Percentiles rank a stretch among this genome's conserved stretches.
Evolutionary conservation across 2,888 invertebrate species (phyloP).

Genomic region (Brassicogethes aeneus): DNA sequence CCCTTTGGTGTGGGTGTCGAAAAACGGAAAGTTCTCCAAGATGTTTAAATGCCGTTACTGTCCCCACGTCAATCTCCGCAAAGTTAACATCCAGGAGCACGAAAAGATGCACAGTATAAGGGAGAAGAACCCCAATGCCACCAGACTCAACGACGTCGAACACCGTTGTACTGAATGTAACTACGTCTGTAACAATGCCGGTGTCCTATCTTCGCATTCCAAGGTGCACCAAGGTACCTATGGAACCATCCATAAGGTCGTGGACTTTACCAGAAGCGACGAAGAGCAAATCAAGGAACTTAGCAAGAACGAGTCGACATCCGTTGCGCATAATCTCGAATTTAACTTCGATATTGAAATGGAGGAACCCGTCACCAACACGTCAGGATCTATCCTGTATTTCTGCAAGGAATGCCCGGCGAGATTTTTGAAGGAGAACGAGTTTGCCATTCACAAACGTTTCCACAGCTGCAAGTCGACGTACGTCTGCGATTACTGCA

Average conservation of each 20-base stretch:
- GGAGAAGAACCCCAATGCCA: slow-evolving; percentile 30
- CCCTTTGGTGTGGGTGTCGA: slow-evolving; percentile 68
- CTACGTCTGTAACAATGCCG: slow-evolving; percentile 66
- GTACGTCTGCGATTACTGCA: slow-evolving; percentile 67
- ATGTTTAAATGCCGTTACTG: slow-evolving; percentile 80
- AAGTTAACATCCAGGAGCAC: slow-evolving; percentile 73
- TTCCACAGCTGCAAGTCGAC: slow-evolving; percentile 57
- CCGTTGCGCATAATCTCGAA: slow-evolving; percentile 7
- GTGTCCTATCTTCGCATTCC: slow-evolving; percentile 59
- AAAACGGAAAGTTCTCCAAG: slow-evolving; percentile 62
- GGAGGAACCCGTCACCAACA: slow-evolving; percentile 22
- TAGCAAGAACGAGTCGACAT: slow-evolving; percentile 22
- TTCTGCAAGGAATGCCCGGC: slow-evolving; percentile 81
- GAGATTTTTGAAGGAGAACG: slow-evolving; percentile 67
- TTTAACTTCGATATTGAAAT: slow-evolving; percentile 7
- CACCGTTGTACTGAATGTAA: slow-evolving; percentile 70
- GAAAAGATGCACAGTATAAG: slow-evolving; percentile 65
- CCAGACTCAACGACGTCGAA: slow-evolving; percentile 43
- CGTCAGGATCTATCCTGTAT: slow-evolving; percentile 45
- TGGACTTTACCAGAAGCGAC: slow-evolving; percentile 55
- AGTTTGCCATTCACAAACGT: slow-evolving; percentile 62
- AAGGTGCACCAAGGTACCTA: slow-evolving; percentile 66
- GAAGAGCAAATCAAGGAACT: slow-evolving; percentile 55
- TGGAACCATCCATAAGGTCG: slow-evolving; percentile 62
- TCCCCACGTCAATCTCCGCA: slow-evolving; percentile 73